Evolutionary conservation across 2,797 vertebrate genomes (phyloP), one percentile per base, ranked within the genome.

Genomic region (Zalophus californianus): DNA sequence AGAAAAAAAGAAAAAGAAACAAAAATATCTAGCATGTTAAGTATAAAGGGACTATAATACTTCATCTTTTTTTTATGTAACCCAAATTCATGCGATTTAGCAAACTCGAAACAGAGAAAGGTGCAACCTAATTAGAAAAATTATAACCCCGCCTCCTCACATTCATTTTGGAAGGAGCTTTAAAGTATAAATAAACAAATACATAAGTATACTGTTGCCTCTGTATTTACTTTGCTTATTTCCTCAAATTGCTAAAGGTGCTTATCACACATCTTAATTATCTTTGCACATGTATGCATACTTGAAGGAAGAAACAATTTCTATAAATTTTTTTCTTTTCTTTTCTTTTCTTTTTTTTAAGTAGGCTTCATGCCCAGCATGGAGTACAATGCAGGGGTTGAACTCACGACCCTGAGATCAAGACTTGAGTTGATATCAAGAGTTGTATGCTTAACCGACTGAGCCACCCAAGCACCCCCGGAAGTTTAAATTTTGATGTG

Each of bases 101-200:
- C 21, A 90, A 90, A 94, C 78, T 68, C 62, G 54, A 79, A 94
- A 44, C 10, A 87, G 29, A 25, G 89, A 86, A 66, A 62, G 29
- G 9, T 87, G 8, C 3, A 60, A 48, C 16, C 32, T 84, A 70
- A 96, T 94, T 90, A 80, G 84, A 97, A 95, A 94, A 2, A 90
- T 83, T 89, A 27, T 86, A 58, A 86, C 79, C 12, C 27, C 0
- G 0, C 21, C 52, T 96, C 23, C 16, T 77, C 11, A 27, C 7
- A 52, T 86, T 92, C 23, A 48, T 89, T 82, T 89, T 77, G 15
- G 41, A 95, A 29, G 32, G 83, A 92, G 41, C 23, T 83, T 54
- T 80, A 23, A 75, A 84, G 11, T 85, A 68, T n/a, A 75, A 89
- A 70, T 80, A 84, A 96, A 80, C 29, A 82, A 85, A 84, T 54